phyloP scores from a whole-genome alignment of 2,888 invertebrate species.

The Buathra laborator region DNA sequence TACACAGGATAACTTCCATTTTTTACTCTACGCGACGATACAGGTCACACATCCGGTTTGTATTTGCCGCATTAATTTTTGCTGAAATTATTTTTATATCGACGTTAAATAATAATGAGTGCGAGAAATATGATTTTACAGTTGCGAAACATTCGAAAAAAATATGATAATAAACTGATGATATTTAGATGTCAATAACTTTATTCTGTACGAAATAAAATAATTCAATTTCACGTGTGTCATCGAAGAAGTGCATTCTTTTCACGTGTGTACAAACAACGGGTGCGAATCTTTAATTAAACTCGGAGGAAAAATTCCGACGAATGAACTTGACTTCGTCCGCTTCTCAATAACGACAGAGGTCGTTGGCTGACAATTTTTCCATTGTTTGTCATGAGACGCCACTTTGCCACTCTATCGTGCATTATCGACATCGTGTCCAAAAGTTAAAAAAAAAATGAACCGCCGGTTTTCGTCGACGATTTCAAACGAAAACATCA shows the following conservation, averaged over 20 bases:
- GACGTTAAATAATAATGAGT: too few relatives aligned
- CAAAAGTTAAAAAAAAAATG: not conserved
- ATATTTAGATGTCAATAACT: too few relatives aligned
- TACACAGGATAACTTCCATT: too few relatives aligned
- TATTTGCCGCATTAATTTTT: too few relatives aligned
- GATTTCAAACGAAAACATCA: constrained; percentile 39
- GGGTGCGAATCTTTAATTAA: not conserved
- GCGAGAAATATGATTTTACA: too few relatives aligned
- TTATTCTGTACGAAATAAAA: not conserved
- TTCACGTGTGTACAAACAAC: not conserved
- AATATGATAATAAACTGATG: too few relatives aligned
- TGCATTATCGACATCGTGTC: not conserved
- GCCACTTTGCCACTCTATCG: not conserved
- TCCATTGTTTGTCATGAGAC: not conserved
- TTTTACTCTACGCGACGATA: too few relatives aligned
- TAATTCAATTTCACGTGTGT: not conserved
- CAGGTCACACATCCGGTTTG: too few relatives aligned
- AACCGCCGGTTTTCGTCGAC: constrained; percentile 25
- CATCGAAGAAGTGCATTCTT: not conserved
- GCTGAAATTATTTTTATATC: too few relatives aligned
- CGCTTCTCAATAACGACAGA: not conserved
- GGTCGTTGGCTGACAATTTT: not conserved
- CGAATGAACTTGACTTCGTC: not conserved
- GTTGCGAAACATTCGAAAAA: too few relatives aligned
- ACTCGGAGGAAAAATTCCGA: not conserved